Conservation (phyloP, 2,113 vertebrate species). For the Nannobrachium achirus region DNA sequence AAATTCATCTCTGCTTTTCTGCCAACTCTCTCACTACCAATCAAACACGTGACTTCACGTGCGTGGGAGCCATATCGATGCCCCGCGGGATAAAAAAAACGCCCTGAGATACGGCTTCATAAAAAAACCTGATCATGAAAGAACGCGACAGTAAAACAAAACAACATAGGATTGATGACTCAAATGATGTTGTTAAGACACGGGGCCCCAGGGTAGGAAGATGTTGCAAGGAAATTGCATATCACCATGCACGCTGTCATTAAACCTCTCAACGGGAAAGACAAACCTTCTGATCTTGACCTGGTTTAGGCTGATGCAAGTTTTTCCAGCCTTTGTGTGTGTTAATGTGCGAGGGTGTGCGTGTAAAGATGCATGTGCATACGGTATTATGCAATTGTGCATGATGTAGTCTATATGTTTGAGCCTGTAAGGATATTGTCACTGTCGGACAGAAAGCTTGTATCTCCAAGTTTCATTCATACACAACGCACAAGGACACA, state of each 20-base stretch:
- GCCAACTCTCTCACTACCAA: conserved; percentile 51
- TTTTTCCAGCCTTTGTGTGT: conserved; percentile 21
- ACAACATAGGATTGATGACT: conserved; percentile 35
- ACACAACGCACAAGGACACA: too few species aligned
- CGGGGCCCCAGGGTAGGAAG: conserved; percentile 25
- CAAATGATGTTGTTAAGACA: conserved; percentile 47
- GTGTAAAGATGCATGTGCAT: too few species aligned
- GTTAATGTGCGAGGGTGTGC: too few species aligned
- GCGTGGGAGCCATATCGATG: conserved; percentile 49
- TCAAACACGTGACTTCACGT: conserved; percentile 63
- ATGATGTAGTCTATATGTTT: too few species aligned
- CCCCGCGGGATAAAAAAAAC: conserved; percentile 62
- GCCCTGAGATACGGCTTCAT: conserved; percentile 60
- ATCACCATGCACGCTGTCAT: conserved; percentile 26
- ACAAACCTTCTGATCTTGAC: conserved; percentile 17
- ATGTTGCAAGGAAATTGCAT: conserved; percentile 30
- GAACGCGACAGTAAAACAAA: conserved; percentile 35
- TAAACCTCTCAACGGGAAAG: conserved; percentile 41
- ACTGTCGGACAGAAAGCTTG: too few species aligned
- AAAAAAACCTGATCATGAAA: conserved; percentile 52
- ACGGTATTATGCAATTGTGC: too few species aligned
- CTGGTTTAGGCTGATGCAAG: conserved; percentile 16
- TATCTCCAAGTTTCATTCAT: too few species aligned
- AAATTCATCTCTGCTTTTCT: conserved; percentile 60
- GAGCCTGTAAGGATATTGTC: too few species aligned